These are phyloP conservation scores for Cottoperca gobio DNA, from an alignment of 2,797 vertebrate species.

Conservation along the genomic window DNA sequence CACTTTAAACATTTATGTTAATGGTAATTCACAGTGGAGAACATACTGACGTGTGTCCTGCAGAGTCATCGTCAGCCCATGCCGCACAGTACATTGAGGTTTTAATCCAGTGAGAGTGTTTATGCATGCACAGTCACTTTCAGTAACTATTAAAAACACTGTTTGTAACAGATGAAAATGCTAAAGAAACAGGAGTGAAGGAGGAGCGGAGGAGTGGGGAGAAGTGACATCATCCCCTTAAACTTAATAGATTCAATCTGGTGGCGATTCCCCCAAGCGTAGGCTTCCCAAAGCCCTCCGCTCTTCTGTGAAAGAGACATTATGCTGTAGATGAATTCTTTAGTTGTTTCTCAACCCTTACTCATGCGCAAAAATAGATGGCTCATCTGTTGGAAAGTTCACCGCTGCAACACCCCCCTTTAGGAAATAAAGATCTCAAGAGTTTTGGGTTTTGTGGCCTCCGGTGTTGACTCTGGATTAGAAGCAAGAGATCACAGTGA, in stretches of 20 bases:
- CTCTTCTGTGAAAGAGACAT: constrained; percentile 52
- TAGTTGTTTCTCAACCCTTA: constrained; percentile 42
- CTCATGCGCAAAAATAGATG: constrained; percentile 48
- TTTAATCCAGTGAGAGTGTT: constrained; percentile 41
- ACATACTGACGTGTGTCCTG: neutral
- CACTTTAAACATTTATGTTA: neutral
- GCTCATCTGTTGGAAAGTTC: constrained; percentile 58
- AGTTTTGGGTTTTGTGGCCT: constrained; percentile 48
- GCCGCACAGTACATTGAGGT: neutral
- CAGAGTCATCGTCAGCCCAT: constrained; percentile 10
- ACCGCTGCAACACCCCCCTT: constrained; percentile 22
- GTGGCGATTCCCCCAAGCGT: constrained; percentile 46
- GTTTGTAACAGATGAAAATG: constrained; percentile 37
- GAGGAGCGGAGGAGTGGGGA: constrained; percentile 27
- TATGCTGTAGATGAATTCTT: constrained; percentile 60
- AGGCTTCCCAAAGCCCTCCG: constrained; percentile 38
- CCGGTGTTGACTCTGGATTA: constrained; percentile 53
- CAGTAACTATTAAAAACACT: constrained; percentile 46
- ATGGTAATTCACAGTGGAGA: neutral
- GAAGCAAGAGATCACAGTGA: constrained; percentile 42
- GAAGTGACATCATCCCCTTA: constrained; percentile 72
- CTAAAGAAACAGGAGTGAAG: constrained; percentile 9
- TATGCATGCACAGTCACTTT: constrained; percentile 26
- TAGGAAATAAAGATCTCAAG: constrained; percentile 44
- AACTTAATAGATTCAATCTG: constrained; percentile 76